Conservation (phyloP, 2,888 invertebrate genomes). For the Callosobruchus maculatus region DNA sequence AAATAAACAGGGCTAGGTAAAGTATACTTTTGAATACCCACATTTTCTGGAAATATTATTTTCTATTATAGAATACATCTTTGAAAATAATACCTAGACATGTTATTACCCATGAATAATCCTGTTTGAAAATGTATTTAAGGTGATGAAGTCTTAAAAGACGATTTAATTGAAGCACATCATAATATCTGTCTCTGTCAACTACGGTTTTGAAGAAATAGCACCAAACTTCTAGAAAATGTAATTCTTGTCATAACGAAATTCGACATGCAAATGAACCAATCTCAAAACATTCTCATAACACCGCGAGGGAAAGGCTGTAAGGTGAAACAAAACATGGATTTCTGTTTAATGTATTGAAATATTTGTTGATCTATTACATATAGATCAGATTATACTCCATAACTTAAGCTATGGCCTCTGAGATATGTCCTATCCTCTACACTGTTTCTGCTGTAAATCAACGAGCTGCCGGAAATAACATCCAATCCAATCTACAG, state of each 20-base stretch:
- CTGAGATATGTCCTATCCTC: too few species aligned
- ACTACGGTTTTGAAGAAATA: conserved; percentile 8
- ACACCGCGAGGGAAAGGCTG: too few species aligned
- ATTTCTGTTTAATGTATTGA: too few species aligned
- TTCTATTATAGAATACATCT: neutral
- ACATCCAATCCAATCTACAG: too few species aligned
- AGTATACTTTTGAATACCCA: conserved; percentile 49
- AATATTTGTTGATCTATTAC: too few species aligned
- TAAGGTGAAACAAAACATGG: too few species aligned
- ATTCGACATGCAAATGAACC: too few species aligned
- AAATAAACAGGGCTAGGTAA: conserved; percentile 50
- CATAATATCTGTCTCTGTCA: conserved; percentile 44
- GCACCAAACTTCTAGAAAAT: conserved; percentile 13
- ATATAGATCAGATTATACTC: too few species aligned
- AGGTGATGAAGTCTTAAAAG: conserved; percentile 51
- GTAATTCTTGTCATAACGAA: neutral
- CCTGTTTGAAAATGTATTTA: neutral
- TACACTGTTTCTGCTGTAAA: too few species aligned
- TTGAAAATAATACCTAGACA: conserved; percentile 3
- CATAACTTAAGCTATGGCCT: too few species aligned
- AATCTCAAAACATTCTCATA: too few species aligned
- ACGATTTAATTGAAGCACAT: conserved; percentile 54
- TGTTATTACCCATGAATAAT: conserved; percentile 3
- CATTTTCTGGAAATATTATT: conserved; percentile 9
- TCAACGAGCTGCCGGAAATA: too few species aligned